Evolutionary conservation across 2,113 vertebrate species (phyloP), one percentile per base, ranked within the genome.

Genomic region (Anguilla rostrata): DNA sequence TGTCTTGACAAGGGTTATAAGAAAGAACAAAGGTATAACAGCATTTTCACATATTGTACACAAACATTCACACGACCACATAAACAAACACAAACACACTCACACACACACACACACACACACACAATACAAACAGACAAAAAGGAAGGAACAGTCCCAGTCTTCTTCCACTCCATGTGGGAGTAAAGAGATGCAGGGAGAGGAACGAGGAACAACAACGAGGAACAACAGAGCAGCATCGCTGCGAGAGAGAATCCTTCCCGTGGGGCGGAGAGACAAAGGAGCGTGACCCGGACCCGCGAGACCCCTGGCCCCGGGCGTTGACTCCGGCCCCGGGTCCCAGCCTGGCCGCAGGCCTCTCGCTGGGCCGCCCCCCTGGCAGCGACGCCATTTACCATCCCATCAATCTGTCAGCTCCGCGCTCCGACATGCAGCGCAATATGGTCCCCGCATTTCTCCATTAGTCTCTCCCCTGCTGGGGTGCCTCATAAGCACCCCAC

Each of bases 321-420:
- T 94, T 95, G 94, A 95, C 93, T 95, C 94, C 95, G 90, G 92
- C 92, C 89, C 91, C 91, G 78, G 90, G 91, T 92, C 75, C 75
- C 66, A 15, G 85, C 88, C 80, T 85, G 49, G 63, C 63, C 60
- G 41, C 78, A 88, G 86, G 82, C 83, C 89, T 92, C 92, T 91
- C 88, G 88, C 93, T 93, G 93, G 83, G 96, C 93, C 90, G 91
- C 90, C 88, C 82, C 87, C 89, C 84, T 91, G 94, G 94, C 91
- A 92, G 94, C 87, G 40, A 92, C 88, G 94, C 96, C 97, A 97
- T 98, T 97, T 97, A 96, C 96, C 89, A 95, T 97, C 96, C 96
- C 96, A 97, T 99, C 97, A 98, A 98, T 98, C 97, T 98, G 97
- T 97, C 97, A 97, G 92, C 93, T 94, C 92, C 95, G 95, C 95